A percentile compares a stretch with the other conserved stretches of the same genome.
Evolutionary conservation across 2,113 vertebrate species (phyloP).

Genomic region (Erythrocercus mccallii): DNA sequence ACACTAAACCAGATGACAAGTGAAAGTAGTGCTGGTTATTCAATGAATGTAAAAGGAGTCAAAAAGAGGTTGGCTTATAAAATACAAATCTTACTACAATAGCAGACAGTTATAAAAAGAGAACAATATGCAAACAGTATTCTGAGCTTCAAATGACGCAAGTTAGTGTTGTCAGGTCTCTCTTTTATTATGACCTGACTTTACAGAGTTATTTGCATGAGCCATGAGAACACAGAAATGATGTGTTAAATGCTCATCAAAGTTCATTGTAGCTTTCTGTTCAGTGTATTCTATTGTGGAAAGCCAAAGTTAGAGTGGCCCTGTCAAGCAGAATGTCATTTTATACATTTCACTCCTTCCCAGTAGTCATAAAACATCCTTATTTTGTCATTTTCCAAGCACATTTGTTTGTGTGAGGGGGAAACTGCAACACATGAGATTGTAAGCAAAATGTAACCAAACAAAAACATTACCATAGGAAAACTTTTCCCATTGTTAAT

Average conservation of each 20-base stretch:
- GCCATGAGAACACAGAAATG: not conserved
- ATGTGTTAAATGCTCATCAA: not conserved
- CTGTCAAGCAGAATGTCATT: not conserved
- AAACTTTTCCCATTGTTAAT: not conserved
- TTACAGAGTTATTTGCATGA: not conserved
- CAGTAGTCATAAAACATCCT: not conserved
- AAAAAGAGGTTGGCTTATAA: not conserved
- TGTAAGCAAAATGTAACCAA: not conserved
- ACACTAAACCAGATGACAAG: constrained; percentile 27
- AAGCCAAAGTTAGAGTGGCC: not conserved
- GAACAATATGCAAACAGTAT: not conserved
- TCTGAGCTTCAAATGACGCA: not conserved
- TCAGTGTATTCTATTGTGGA: not conserved
- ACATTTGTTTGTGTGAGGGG: not conserved
- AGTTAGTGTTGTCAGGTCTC: not conserved
- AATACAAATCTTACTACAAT: not conserved
- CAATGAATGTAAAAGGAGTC: not conserved
- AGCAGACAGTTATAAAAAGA: not conserved
- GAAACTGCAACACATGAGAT: not conserved
- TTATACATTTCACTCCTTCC: not conserved
- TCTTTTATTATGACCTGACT: not conserved
- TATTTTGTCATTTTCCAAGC: not conserved
- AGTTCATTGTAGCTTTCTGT: not conserved
- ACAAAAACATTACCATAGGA: not conserved
- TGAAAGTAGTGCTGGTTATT: not conserved